Percentiles rank a stretch among this genome's conserved stretches.
Evolutionary conservation across 2,888 invertebrate species (phyloP).

Genomic region (Petrolisthes cinctipes): DNA sequence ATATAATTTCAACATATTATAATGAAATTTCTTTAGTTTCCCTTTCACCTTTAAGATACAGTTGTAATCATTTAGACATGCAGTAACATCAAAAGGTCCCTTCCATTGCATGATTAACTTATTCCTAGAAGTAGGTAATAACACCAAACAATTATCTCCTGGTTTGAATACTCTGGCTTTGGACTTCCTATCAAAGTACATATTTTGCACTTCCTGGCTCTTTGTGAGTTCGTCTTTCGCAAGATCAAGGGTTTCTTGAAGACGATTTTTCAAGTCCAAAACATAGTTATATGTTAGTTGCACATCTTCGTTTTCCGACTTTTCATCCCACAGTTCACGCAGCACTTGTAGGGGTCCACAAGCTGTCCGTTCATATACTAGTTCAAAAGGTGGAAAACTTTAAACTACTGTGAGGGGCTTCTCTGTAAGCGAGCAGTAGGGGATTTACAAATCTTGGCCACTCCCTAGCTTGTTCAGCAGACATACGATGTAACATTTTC

Average conservation of each 20-base stretch:
- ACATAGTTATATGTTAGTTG: constrained; percentile 12
- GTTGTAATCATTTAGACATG: neutral
- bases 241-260: neutral
- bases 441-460: constrained; percentile 19
- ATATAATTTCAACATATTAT: neutral
- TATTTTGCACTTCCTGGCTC: neutral
- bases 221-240: constrained; percentile 6
- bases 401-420: constrained; percentile 17
- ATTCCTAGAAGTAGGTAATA: constrained; percentile 2
- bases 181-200: neutral
- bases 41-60: neutral
- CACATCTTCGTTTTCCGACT: neutral
- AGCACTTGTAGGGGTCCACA: constrained; percentile 16
- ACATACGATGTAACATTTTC: neutral
- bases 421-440: constrained; percentile 19
- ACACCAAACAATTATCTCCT: neutral
- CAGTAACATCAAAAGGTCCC: neutral
- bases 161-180: neutral
- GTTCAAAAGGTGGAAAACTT: constrained; percentile 24
- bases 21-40: neutral
- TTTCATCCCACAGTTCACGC: constrained; percentile 7
- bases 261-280: constrained; percentile 5
- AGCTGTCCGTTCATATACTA: constrained; percentile 5
- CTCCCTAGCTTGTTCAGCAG: neutral
- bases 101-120: constrained; percentile 8